Percentiles rank a stretch among this genome's conserved stretches.
Conservation (phyloP, 2,888 invertebrate genomes). For the Carabus problematicus region DNA sequence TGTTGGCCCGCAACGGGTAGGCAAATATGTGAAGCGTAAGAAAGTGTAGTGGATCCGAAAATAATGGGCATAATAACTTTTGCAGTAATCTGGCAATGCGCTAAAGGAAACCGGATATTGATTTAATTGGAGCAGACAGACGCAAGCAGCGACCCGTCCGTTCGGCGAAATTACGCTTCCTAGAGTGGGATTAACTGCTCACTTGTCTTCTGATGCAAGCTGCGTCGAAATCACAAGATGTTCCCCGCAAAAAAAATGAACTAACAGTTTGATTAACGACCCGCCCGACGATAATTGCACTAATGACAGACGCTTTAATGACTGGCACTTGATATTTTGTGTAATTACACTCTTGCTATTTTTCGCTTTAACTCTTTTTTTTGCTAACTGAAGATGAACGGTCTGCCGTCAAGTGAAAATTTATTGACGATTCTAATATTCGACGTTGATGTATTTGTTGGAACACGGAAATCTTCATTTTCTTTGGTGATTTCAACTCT, state of each 20-base stretch:
- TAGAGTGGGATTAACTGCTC: slow-evolving; percentile 30
- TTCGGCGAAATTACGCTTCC: slow-evolving; percentile 36
- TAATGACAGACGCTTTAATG: slow-evolving; percentile 38
- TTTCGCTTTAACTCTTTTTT: slow-evolving; percentile 8
- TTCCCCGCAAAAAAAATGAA: slow-evolving; percentile 21
- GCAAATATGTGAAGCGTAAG: no score
- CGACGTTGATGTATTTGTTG: background rate
- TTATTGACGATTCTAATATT: slow-evolving; percentile 14
- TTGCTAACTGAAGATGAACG: background rate
- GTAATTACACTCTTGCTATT: slow-evolving; percentile 26
- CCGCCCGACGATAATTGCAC: slow-evolving; percentile 32
- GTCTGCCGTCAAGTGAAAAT: background rate
- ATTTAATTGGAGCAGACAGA: slow-evolving; percentile 36
- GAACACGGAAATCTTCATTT: no score
- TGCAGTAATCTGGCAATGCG: slow-evolving; percentile 21
- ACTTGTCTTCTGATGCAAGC: slow-evolving; percentile 11
- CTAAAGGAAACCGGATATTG: slow-evolving; percentile 41
- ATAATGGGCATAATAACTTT: slow-evolving; percentile 29
- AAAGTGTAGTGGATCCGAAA: background rate
- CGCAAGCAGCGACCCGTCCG: slow-evolving; percentile 23
- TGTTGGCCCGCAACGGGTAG: no score
- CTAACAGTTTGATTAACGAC: slow-evolving; percentile 41
- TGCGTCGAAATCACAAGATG: slow-evolving; percentile 34
- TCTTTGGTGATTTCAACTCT: no score
- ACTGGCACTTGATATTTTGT: slow-evolving; percentile 36